A percentile compares a stretch with the other conserved stretches of the same genome.
These are phyloP conservation scores for Notospermus geniculatus DNA, from an alignment of 1,140 invertebrate genomes.

Conservation along the genomic window DNA sequence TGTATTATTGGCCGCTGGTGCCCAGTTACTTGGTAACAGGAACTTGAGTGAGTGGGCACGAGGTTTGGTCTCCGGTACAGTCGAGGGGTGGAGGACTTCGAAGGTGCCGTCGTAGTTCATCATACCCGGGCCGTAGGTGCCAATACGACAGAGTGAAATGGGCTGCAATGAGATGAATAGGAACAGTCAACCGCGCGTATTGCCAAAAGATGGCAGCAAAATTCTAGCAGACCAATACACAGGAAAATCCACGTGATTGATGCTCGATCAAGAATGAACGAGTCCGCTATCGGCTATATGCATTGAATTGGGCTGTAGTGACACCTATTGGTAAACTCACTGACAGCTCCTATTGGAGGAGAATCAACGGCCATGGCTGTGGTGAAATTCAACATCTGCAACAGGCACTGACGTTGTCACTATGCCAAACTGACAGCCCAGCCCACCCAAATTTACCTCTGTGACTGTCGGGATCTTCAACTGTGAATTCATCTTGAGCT, in stretches of 20 bases:
- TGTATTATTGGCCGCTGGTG: conserved; percentile 42
- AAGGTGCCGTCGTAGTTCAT: background rate
- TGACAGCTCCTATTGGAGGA: no score
- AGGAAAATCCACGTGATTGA: no score
- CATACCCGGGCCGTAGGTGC: conserved; percentile 34
- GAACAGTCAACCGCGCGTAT: background rate
- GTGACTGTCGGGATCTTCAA: conserved; percentile 63
- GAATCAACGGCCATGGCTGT: background rate
- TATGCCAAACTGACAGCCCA: no score
- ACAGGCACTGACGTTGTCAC: background rate
- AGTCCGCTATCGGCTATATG: no score
- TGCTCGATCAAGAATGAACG: no score
- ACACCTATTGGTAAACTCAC: no score
- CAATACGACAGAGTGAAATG: conserved; percentile 59
- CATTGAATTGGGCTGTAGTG: no score
- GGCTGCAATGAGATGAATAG: conserved; percentile 42
- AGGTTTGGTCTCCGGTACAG: conserved; percentile 20
- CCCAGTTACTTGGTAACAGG: conserved; percentile 26
- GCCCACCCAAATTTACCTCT: conserved; percentile 55
- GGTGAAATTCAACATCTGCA: conserved; percentile 5
- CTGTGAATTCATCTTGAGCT: conserved; percentile 59
- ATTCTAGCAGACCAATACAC: no score
- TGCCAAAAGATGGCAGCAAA: conserved; percentile 8
- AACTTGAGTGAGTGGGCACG: conserved; percentile 30
- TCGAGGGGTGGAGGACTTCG: background rate